Percentiles rank a stretch among this genome's conserved stretches.
Evolutionary conservation across 2,888 invertebrate genomes (phyloP).

Genomic region (Steinernema hermaphroditum): DNA sequence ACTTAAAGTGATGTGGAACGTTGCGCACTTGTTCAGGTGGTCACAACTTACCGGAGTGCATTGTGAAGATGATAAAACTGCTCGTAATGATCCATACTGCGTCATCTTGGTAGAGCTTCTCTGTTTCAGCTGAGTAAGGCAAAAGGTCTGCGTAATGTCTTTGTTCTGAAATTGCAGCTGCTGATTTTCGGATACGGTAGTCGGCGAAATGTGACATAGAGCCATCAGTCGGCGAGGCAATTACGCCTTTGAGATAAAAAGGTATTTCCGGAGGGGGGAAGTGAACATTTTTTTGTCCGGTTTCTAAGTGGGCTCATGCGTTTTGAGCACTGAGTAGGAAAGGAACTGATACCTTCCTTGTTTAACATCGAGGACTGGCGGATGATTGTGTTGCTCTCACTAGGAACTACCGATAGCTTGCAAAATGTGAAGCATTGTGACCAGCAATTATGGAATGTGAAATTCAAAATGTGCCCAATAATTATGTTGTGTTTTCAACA

Average conservation of each 20-base stretch:
- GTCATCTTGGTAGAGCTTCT: constrained; percentile 52
- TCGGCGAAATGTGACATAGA: neutral
- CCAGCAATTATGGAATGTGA: no score
- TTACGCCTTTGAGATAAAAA: neutral
- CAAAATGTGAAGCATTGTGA: no score
- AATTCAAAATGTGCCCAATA: no score
- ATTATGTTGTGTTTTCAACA: no score
- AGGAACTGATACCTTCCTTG: no score
- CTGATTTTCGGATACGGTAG: neutral
- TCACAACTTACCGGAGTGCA: constrained; percentile 56
- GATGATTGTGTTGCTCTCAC: no score
- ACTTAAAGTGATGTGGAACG: no score
- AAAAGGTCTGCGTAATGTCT: constrained; percentile 1
- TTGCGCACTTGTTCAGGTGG: no score
- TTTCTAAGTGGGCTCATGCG: neutral
- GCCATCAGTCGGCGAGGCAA: neutral
- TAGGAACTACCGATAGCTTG: no score
- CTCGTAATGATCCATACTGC: constrained; percentile 63
- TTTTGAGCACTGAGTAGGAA: neutral
- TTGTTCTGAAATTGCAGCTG: neutral
- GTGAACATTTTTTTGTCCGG: neutral
- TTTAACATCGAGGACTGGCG: no score
- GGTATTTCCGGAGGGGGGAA: neutral
- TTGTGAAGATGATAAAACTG: constrained; percentile 63
- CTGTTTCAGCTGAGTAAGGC: neutral